Evolutionary conservation across 2,113 vertebrate species (phyloP), one percentile per base, ranked within the genome.

Genomic region (Heloderma charlesbogerti): DNA sequence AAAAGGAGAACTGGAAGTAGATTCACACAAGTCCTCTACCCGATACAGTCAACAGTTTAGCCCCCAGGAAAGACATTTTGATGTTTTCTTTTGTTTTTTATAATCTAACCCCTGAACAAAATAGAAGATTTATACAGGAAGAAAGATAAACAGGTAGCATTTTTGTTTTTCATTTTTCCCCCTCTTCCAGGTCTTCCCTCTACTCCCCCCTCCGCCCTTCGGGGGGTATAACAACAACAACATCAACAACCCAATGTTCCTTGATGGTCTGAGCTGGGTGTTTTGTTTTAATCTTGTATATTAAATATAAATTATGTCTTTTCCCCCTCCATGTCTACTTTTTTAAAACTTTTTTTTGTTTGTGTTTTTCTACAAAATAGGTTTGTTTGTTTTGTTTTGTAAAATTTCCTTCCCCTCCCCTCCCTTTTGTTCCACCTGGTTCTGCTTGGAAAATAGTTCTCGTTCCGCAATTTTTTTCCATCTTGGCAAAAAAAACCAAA

Each of bases 121-220:
- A 92, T 29, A 3, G 5, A 31, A 90, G 94, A 89, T 88, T 74
- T 34, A 79, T 91, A 84, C 80, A 57, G 93, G 91, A 92, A 84
- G 91, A 80, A 80, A 87, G 1, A 88, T 79, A 16, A 90, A 91
- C 95, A 95, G 95, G 95, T 95, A 94, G 96, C 86, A 86, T 94
- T 93, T 84, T 89, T 89, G 43, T 69, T 82, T 37, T 12, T 27
- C n/a, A n/a, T 10, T 74, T 74, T n/a, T 78, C 54, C 6, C 71
- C 71, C 16, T 25, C 45, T 78, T 79, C 84, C 27, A 54, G n/a
- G 37, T 54, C 83, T 90, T 86, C 43, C 74, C 82, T 57, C 2
- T 45, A 37, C 54, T 34, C 29, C 37, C 48, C 20, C 78, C 57
- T 51, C 75, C 25, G n/a, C 77, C 66, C 54, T 27, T 43, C 15